Evolutionary conservation across 2,888 invertebrate genomes (phyloP).

Genomic region (Nomada hirtipes): DNA sequence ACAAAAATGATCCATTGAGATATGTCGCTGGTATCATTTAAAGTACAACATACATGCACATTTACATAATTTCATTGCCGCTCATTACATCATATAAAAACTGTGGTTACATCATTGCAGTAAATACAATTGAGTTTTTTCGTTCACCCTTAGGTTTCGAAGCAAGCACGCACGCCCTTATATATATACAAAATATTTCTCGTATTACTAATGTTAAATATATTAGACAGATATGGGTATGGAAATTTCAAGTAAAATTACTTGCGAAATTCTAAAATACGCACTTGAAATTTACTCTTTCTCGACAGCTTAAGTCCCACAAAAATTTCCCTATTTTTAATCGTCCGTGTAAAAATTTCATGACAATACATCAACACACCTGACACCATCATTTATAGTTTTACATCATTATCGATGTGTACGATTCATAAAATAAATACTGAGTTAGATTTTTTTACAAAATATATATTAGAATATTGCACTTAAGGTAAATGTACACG

Average conservation of each 20-base stretch:
- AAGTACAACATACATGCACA: slow-evolving; percentile 58
- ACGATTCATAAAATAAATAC: slow-evolving; percentile 71
- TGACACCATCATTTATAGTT: slow-evolving; percentile 53
- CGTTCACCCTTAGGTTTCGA: slow-evolving; percentile 62
- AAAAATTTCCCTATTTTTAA: neutral
- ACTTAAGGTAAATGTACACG: slow-evolving; percentile 73
- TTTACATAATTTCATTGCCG: slow-evolving; percentile 62
- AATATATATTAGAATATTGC: slow-evolving; percentile 75
- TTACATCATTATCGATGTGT: slow-evolving; percentile 58
- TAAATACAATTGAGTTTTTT: slow-evolving; percentile 62
- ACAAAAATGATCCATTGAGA: slow-evolving; percentile 72
- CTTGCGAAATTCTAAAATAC: slow-evolving; percentile 38
- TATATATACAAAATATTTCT: slow-evolving; percentile 65
- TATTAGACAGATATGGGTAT: slow-evolving; percentile 59
- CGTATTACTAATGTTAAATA: slow-evolving; percentile 47
- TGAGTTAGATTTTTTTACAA: slow-evolving; percentile 68
- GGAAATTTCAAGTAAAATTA: slow-evolving; percentile 49
- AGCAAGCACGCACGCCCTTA: slow-evolving; percentile 68
- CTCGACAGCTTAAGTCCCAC: slow-evolving; percentile 1
- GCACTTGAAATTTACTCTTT: slow-evolving; percentile 35
- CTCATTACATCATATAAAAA: slow-evolving; percentile 71
- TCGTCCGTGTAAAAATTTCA: slow-evolving; percentile 53
- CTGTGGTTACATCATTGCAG: slow-evolving; percentile 66
- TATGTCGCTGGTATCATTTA: slow-evolving; percentile 70
- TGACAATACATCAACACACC: slow-evolving; percentile 15